Percentiles rank a stretch among this genome's conserved stretches.
phyloP scores from a whole-genome alignment of 1,140 invertebrate species.

The Drosophila rhopaloa region DNA sequence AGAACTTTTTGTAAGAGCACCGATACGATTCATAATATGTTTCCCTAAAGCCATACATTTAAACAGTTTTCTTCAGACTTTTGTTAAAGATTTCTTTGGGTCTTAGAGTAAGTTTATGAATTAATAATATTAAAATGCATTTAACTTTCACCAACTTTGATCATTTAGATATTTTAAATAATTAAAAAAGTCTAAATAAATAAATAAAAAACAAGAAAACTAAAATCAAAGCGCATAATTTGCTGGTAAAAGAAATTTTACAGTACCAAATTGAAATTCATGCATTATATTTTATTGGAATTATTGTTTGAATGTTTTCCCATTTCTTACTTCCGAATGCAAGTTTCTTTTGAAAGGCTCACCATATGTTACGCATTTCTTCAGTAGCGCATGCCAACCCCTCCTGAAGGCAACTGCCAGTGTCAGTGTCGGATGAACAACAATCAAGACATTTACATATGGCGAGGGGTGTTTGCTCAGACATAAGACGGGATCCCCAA shows the following conservation, averaged over 20 bases:
- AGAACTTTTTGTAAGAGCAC: no score
- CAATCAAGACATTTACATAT: conserved; percentile 72
- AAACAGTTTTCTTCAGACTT: no score
- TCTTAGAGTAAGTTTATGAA: neutral
- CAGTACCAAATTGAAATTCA: no score
- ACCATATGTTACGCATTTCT: conserved; percentile 34
- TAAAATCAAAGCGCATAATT: no score
- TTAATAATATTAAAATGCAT: no score
- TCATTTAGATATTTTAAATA: no score
- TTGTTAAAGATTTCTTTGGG: neutral
- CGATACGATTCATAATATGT: no score
- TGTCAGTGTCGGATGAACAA: conserved; percentile 39
- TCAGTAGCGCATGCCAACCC: neutral
- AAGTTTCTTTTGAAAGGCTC: conserved; percentile 5
- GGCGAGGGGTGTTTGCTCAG: conserved; percentile 23
- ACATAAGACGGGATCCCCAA: conserved; percentile 11
- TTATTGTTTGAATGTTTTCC: no score
- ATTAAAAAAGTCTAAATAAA: no score
- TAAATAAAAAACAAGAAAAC: no score
- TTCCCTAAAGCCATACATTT: neutral
- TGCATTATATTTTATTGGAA: neutral
- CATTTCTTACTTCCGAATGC: neutral
- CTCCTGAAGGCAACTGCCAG: conserved; percentile 9
- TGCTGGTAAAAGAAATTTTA: no score
- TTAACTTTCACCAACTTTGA: no score